These are phyloP conservation scores for Galeruca laticollis DNA, from an alignment of 2,888 invertebrate species.

Conservation along the genomic window DNA sequence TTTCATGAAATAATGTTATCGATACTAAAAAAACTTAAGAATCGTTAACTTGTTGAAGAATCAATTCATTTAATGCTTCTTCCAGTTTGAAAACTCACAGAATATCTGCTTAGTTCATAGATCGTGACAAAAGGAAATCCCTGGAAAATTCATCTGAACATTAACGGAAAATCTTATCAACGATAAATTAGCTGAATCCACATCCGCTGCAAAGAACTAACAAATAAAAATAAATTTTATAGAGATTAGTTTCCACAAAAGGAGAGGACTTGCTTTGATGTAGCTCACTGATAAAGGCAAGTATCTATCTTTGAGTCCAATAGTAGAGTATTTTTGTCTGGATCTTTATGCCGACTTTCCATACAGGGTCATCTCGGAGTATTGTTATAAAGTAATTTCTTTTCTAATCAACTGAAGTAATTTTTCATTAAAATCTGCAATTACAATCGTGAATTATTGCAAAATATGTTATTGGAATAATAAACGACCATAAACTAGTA, in stretches of 20 bases:
- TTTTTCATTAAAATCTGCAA: conserved; percentile 8
- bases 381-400: neutral
- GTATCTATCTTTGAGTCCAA: conserved; percentile 21
- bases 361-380: neutral
- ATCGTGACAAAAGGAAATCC: conserved; percentile 21
- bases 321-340: conserved; percentile 4
- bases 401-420: conserved; percentile 9
- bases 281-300: conserved; percentile 28
- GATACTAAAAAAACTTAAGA: too few relatives aligned
- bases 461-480: neutral
- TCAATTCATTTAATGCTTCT: too few relatives aligned
- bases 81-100: neutral
- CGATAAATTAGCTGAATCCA: conserved; percentile 31
- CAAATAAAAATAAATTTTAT: conserved; percentile 38
- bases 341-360: neutral
- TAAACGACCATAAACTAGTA: too few relatives aligned
- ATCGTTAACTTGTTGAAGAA: too few relatives aligned
- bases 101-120: conserved; percentile 25
- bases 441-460: neutral
- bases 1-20: too few relatives aligned
- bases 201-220: conserved; percentile 33
- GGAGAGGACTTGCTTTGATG: conserved; percentile 27
- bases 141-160: conserved; percentile 32
- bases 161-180: conserved; percentile 37
- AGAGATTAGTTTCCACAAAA: conserved; percentile 31